Percentiles rank a stretch among this genome's conserved stretches.
Evolutionary conservation across 2,797 vertebrate species (phyloP).

Genomic region (Gallinago nigripennis): DNA sequence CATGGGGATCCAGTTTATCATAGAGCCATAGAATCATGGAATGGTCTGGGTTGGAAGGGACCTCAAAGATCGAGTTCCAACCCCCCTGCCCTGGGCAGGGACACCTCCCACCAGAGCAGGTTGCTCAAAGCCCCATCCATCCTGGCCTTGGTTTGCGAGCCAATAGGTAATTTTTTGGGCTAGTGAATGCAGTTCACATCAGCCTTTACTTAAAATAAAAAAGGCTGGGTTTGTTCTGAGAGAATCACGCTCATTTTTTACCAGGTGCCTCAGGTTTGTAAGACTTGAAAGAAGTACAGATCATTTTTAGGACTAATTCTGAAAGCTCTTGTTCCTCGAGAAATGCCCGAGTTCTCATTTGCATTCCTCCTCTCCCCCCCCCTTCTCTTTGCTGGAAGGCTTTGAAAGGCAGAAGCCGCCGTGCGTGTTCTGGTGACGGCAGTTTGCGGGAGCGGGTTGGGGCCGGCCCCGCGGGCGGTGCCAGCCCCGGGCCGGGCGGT

Average conservation of each 20-base stretch:
- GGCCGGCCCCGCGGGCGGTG: too few relatives aligned
- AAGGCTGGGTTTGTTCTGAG: background rate
- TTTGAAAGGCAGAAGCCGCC: accelerated
- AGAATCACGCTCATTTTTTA: accelerated
- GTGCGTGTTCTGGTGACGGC: accelerated
- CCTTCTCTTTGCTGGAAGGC: too few relatives aligned
- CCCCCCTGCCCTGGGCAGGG: too few relatives aligned
- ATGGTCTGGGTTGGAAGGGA: too few relatives aligned
- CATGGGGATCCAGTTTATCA: background rate
- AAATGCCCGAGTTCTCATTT: background rate
- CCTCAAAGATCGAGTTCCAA: too few relatives aligned
- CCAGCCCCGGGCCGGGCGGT: too few relatives aligned
- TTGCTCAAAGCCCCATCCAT: too few relatives aligned
- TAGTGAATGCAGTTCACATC: background rate
- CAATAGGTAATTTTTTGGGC: background rate
- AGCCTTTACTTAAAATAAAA: background rate
- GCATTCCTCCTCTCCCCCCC: too few relatives aligned
- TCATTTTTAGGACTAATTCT: accelerated
- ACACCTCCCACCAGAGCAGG: too few relatives aligned
- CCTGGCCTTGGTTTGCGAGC: background rate
- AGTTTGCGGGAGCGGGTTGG: too few relatives aligned
- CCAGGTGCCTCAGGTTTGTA: background rate
- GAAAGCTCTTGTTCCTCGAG: accelerated
- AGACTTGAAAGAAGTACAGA: accelerated
- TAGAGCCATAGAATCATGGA: too few relatives aligned